Conservation (phyloP, 2,113 vertebrate genomes). For the Hydrochoerus hydrochaeris region DNA sequence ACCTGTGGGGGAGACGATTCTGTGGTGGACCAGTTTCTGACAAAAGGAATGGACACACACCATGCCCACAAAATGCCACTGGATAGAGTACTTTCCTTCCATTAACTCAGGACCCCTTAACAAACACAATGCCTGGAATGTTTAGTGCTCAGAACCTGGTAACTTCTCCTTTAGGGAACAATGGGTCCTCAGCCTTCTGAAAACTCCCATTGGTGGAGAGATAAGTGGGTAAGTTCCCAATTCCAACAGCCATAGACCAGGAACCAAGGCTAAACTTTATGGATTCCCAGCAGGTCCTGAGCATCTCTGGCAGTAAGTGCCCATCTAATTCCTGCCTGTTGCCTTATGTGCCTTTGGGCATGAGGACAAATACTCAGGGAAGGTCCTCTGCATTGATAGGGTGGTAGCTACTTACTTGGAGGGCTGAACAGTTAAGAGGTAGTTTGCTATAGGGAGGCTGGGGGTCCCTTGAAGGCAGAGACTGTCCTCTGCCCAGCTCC, state of each 20-base stretch:
- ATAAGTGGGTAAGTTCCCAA: slow-evolving; percentile 28
- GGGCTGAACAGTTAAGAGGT: neutral
- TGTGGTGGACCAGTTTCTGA: neutral
- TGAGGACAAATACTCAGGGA: neutral
- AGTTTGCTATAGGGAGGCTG: slow-evolving; percentile 40
- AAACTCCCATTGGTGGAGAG: slow-evolving; percentile 54
- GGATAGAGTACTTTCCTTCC: neutral
- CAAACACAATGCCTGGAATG: slow-evolving; percentile 13
- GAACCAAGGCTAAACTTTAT: slow-evolving; percentile 38
- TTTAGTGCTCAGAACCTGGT: slow-evolving; percentile 48
- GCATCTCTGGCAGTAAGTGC: slow-evolving; percentile 63
- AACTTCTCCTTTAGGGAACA: slow-evolving; percentile 67
- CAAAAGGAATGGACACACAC: neutral
- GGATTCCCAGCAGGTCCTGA: slow-evolving; percentile 56
- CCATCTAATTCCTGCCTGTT: neutral
- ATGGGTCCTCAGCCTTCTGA: slow-evolving; percentile 56
- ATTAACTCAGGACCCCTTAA: neutral
- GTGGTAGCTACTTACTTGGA: neutral
- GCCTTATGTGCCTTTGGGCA: neutral
- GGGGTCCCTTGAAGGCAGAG: neutral
- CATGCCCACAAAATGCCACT: neutral
- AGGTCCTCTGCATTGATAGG: neutral
- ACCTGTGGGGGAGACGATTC: neutral
- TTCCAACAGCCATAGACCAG: neutral
- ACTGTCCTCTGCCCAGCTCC: neutral